These are phyloP conservation scores for Nothobranchius kuhntae DNA, from an alignment of 2,113 vertebrate genomes.

Conservation along the genomic window DNA sequence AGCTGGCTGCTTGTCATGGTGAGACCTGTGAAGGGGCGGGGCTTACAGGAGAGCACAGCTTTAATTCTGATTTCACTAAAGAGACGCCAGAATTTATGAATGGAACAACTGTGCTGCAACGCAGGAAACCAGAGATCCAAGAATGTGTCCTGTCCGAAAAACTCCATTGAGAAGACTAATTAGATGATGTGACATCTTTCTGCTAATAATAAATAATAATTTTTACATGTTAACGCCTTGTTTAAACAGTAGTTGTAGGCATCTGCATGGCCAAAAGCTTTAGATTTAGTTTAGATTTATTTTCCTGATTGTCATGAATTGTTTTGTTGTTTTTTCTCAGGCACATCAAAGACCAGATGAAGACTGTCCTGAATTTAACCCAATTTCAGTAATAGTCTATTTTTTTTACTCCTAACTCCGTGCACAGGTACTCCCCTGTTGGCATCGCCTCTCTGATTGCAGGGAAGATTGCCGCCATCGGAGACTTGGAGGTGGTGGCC, in stretches of 20 bases:
- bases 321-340: too few relatives aligned
- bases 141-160: conserved; percentile 22
- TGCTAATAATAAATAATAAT: not conserved
- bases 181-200: not conserved
- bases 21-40: conserved; percentile 2
- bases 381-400: not conserved
- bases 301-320: too few relatives aligned
- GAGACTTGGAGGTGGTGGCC: conserved; percentile 81
- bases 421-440: conserved; percentile 81
- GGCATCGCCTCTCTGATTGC: conserved; percentile 86
- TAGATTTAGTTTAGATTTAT: too few relatives aligned
- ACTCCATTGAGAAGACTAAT: conserved; percentile 20
- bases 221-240: not conserved
- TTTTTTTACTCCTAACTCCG: not conserved
- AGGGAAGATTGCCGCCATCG: conserved; percentile 85
- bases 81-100: conserved; percentile 22
- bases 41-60: conserved; percentile 9
- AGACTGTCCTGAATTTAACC: not conserved
- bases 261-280: too few relatives aligned
- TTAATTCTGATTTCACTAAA: conserved; percentile 17
- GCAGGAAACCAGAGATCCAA: conserved; percentile 51
- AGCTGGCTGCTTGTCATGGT: not conserved
- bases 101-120: conserved; percentile 39
- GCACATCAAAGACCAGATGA: not conserved
- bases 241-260: not conserved